These are phyloP conservation scores for Gnathonemus echidnorhynchus DNA, from an alignment of 2,113 vertebrate species.

Conservation along the genomic window DNA sequence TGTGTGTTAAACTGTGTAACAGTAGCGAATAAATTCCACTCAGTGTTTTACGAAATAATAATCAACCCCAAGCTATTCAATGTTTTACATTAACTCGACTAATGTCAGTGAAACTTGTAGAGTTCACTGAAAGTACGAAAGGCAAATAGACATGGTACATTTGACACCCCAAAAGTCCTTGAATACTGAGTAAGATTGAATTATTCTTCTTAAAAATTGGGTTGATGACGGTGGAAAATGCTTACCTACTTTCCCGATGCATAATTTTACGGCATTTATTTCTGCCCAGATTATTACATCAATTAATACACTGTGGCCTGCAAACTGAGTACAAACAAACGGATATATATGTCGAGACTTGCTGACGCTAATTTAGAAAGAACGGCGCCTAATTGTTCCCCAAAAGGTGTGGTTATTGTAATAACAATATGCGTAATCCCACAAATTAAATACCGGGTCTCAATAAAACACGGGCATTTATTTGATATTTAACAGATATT, in stretches of 20 bases:
- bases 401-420: conserved; percentile 18
- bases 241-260: background rate
- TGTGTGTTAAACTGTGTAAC: background rate
- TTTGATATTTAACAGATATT: background rate
- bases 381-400: background rate
- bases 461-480: background rate
- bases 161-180: background rate
- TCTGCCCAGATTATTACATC: background rate
- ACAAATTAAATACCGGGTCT: conserved; percentile 2
- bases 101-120: background rate
- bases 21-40: background rate
- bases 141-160: background rate
- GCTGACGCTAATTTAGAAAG: background rate
- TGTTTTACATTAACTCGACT: background rate
- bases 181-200: background rate
- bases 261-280: background rate
- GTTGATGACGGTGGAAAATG: background rate
- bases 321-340: background rate
- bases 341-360: background rate
- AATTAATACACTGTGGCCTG: background rate
- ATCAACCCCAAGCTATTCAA: background rate
- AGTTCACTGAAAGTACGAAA: background rate
- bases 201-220: background rate
- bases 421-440: background rate
- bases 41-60: background rate